Evolutionary conservation across 2,888 invertebrate species (phyloP).

Genomic region (Pyrrhia umbra): DNA sequence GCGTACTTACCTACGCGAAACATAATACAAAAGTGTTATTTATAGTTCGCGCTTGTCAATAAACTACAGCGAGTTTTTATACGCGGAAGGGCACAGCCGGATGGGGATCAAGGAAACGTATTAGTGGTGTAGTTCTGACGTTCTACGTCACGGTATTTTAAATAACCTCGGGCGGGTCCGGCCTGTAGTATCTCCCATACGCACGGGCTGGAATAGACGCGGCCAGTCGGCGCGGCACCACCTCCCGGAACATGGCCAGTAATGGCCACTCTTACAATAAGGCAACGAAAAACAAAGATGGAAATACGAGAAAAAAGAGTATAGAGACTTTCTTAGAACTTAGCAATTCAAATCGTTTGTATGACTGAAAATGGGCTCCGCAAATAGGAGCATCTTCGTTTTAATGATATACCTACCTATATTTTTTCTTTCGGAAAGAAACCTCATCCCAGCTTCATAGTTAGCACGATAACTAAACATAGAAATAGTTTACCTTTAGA

Average conservation of each 20-base stretch:
- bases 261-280: too few species aligned
- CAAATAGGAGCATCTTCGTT: too few species aligned
- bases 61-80: constrained; percentile 69
- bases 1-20: too few species aligned
- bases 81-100: constrained; percentile 78
- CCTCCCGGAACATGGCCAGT: constrained; percentile 13
- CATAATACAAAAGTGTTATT: constrained; percentile 70
- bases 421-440: too few species aligned
- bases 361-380: too few species aligned
- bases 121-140: constrained; percentile 66
- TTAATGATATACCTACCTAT: too few species aligned
- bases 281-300: too few species aligned
- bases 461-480: too few species aligned
- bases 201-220: constrained; percentile 60
- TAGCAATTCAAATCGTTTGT: too few species aligned
- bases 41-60: constrained; percentile 76
- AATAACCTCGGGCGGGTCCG: constrained; percentile 79
- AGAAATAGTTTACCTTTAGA: not conserved
- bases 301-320: too few species aligned
- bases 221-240: constrained; percentile 82
- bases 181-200: constrained; percentile 16
- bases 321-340: too few species aligned
- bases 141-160: constrained; percentile 80
- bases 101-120: constrained; percentile 80
- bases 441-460: too few species aligned